Evolutionary conservation across 1,140 invertebrate species (phyloP), one percentile per base, ranked within the genome.

Genomic region (Rhyzopertha dominica): DNA sequence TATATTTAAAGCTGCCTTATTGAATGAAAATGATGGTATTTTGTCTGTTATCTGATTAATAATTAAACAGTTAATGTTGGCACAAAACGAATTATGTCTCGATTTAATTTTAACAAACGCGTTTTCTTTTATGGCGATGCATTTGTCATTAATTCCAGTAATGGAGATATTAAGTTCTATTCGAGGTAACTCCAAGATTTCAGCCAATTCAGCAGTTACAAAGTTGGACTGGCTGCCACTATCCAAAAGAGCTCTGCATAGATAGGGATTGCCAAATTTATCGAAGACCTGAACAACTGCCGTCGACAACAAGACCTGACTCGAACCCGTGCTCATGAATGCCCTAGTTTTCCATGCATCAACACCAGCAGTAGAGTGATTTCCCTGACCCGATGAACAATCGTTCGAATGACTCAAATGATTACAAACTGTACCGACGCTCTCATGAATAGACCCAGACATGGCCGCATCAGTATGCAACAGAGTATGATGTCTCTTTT

Each of bases 171-270:
- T 26, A 8, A 26, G n/a, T 7, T 7, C 7, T 7, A 8, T n/a
- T 8, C 24, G 24, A 8, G 7, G 7, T 26, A 26, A n/a, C 24
- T n/a, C 24, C 7, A 26, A n/a, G 7, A 8, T 26, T 7, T n/a
- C 7, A 26, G n/a, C 7, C 7, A 26, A 26, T n/a, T 26, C 24
- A 8, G 7, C 24, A 26, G 24, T 26, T 7, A 26, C n/a, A 26
- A 26, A 26, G n/a, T 26, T 26, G 7, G 24, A 26, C 24, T 26
- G 24, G n/a, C 7, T 8, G n/a, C 24, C 24, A 8, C 7, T 7
- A 26, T 26, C 24, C n/a, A 26, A 26, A 26, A 26, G 24, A 8
- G 24, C 24, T n/a, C 24, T 26, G 24, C 24, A 26, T 26, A 26
- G 7, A 26, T 26, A n/a, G 7, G 7, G 7, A 7, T 26, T 26